Percentiles rank a stretch among this genome's conserved stretches.
Evolutionary conservation across 2,113 vertebrate species (phyloP).

Genomic region (Ceyx cyanopectus): DNA sequence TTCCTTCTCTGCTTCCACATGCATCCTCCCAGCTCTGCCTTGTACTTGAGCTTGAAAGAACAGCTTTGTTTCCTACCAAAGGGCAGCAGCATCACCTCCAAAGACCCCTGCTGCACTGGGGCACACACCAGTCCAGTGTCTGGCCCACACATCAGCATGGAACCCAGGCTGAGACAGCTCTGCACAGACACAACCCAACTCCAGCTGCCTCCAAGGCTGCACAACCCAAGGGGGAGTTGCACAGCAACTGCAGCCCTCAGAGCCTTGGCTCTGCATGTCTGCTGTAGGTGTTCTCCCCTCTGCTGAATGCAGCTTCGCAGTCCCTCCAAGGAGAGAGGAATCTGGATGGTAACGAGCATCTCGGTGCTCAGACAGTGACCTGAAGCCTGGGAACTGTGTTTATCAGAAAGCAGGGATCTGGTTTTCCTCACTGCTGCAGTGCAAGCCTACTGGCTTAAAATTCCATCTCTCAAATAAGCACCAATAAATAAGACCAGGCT

Average conservation of each 20-base stretch:
- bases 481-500: constrained; percentile 33
- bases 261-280: not conserved
- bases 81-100: not conserved
- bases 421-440: constrained; percentile 2
- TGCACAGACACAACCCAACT: not conserved
- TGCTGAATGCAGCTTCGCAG: not conserved
- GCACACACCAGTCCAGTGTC: not conserved
- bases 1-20: not conserved
- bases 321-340: not conserved
- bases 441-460: constrained; percentile 29
- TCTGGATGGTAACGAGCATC: not conserved
- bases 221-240: not conserved
- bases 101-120: not conserved
- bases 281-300: not conserved
- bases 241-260: not conserved
- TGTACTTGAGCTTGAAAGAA: not conserved
- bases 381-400: constrained; percentile 19
- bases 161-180: not conserved
- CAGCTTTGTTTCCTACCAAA: not conserved
- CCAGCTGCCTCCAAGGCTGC: not conserved
- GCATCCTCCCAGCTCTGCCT: not conserved
- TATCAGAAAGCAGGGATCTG: constrained; percentile 38
- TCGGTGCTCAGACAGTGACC: not conserved
- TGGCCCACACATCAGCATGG: not conserved
- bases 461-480: constrained; percentile 4